Base-by-base conservation (phyloP, 2,113 vertebrate genomes). In the Ivindomyrus marchei region DNA sequence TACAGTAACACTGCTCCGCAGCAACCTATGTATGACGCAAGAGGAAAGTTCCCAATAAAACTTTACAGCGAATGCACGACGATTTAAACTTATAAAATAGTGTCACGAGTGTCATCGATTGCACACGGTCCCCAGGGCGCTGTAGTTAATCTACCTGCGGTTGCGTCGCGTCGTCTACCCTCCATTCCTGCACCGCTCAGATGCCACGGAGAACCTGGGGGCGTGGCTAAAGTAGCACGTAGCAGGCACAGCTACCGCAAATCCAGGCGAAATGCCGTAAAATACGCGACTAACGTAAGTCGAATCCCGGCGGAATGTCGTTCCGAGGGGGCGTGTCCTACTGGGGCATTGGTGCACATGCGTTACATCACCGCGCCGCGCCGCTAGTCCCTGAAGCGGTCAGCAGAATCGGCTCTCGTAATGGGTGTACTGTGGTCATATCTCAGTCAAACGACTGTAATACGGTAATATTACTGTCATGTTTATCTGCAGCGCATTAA, bases 161-260 rank as follows among this genome's bases (percentile, higher is more conserved):
- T 46, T n/a, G 58, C 50, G 46, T 88, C 89, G 21, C 85, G 85
- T 50, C 56, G 49, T n/a, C 85, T 85, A 46, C 90, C 45, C 62
- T 92, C 92, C 92, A 93, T 93, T 58, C 13, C 21, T 21, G 56
- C 50, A 7, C 46, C 19, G 83, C 74, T 80, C 31, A 19, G 46
- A 85, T n/a, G 42, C 85, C 49, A 52, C 85, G 85, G 49, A n/a
- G 49, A 47, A 36, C 85, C 85, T 27, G 85, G n/a, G 10, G 42
- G n/a, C 21, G 53, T 62, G 42, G 21, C 52, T 31, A 45, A 4
- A 56, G 21, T 45, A 42, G 87, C 56, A n/a, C 1, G 6, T 13
- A 13, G 83, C 83, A 5, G 74, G 74, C 31, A 24, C 15, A 17
- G 19, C 19, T 31, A 45, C 56, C 87, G 87, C 53, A 88, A 58